Evolutionary conservation across 1,140 invertebrate species (phyloP).

Genomic region (Sarcophaga bullata): DNA sequence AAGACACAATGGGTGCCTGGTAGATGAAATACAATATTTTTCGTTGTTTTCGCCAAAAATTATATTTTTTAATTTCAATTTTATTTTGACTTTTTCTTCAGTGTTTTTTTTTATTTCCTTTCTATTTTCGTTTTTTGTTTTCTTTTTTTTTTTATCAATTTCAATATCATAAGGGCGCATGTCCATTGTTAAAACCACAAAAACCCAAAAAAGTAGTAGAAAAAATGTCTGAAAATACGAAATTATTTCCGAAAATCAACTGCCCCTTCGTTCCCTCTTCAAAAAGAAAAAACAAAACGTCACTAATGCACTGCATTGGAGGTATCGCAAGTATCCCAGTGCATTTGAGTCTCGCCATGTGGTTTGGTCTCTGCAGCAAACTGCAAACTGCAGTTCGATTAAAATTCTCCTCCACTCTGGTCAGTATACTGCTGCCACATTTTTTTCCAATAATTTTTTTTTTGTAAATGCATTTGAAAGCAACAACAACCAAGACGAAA

Average conservation of each 20-base stretch:
- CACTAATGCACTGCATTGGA: no score
- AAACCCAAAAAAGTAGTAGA: neutral
- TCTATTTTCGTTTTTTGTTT: no score
- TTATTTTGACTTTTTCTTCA: no score
- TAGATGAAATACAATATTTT: no score
- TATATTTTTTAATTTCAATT: no score
- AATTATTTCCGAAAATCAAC: neutral
- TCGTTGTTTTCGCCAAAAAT: no score
- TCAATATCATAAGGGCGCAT: constrained; percentile 24
- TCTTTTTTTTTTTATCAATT: neutral
- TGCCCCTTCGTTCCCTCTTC: neutral
- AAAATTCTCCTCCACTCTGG: constrained; percentile 20
- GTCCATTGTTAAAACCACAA: constrained; percentile 23
- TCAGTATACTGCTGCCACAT: neutral
- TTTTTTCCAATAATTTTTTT: no score
- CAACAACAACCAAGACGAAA: neutral
- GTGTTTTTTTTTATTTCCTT: no score
- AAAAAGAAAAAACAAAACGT: no score
- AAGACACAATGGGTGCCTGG: no score
- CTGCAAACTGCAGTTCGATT: constrained; percentile 34
- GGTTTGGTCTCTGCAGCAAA: neutral
- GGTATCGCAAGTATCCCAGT: no score
- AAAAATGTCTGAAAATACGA: neutral
- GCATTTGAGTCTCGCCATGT: no score
- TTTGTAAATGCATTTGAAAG: neutral